phyloP scores from a whole-genome alignment of 2,113 vertebrate genomes.

The Crocuta crocuta region DNA sequence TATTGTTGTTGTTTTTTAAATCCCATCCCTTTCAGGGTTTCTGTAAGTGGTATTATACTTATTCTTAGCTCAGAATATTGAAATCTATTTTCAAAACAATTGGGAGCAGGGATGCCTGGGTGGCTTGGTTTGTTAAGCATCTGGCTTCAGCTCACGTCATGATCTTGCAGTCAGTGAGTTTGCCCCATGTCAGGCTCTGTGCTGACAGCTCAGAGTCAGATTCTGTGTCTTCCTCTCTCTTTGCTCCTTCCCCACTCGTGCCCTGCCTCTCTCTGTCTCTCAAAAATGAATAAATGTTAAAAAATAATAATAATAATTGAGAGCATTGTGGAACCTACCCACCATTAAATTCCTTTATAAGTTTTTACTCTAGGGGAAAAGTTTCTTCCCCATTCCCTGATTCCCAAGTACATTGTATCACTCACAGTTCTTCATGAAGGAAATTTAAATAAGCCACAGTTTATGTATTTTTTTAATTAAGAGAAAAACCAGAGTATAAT shows the following conservation, averaged over 20 bases:
- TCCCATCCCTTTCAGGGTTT: background rate
- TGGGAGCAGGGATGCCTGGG: background rate
- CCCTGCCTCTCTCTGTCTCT: no score
- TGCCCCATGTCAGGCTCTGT: no score
- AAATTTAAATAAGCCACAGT: background rate
- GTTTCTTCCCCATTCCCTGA: background rate
- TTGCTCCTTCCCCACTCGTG: no score
- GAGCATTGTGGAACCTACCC: no score
- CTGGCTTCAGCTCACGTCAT: no score
- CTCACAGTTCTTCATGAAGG: background rate
- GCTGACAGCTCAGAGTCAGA: no score
- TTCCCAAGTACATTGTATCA: background rate
- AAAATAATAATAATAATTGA: no score
- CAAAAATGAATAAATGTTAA: no score
- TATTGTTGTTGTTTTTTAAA: background rate
- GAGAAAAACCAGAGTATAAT: background rate
- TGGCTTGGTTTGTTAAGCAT: no score
- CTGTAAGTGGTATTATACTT: background rate
- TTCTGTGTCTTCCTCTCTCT: no score
- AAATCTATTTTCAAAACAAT: background rate
- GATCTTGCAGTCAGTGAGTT: no score
- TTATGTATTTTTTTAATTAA: background rate
- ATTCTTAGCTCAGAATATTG: constrained; percentile 7
- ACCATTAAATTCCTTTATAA: background rate
- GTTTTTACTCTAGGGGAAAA: background rate